Evolutionary conservation across 2,888 invertebrate species (phyloP).

Genomic region (Anoplius nigerrimus): DNA sequence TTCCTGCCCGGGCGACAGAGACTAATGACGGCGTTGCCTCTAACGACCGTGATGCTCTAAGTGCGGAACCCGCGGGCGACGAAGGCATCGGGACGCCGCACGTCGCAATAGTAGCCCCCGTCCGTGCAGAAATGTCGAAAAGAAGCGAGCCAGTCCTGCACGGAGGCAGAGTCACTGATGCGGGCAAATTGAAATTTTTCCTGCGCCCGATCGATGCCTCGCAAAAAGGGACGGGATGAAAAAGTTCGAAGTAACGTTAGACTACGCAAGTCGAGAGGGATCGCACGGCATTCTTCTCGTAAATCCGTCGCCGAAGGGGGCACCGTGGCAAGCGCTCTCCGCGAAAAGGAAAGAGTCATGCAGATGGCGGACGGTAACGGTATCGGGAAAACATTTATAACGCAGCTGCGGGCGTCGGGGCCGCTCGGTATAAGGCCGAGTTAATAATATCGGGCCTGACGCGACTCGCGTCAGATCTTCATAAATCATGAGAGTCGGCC

Average conservation of each 20-base stretch:
- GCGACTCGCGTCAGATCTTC: slow-evolving; percentile 4
- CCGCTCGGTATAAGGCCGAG: neutral
- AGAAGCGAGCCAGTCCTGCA: no score
- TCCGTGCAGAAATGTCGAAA: no score
- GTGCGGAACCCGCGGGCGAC: slow-evolving; percentile 6
- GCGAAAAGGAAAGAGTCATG: slow-evolving; percentile 2
- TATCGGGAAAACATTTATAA: slow-evolving; percentile 6
- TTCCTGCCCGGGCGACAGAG: slow-evolving; percentile 34
- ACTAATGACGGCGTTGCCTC: slow-evolving; percentile 32
- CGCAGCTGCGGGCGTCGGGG: slow-evolving; percentile 4
- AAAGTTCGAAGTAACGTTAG: no score
- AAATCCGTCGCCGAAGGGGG: no score
- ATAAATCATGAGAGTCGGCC: slow-evolving; percentile 2
- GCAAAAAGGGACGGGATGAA: no score
- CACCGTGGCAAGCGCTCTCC: neutral
- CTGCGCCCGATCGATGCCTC: no score
- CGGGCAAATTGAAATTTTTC: no score
- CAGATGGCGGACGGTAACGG: neutral
- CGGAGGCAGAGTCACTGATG: no score
- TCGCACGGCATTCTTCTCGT: no score
- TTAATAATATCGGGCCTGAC: neutral
- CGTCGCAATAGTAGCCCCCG: no score
- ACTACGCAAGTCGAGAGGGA: no score
- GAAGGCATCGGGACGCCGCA: neutral
- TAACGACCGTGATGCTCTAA: slow-evolving; percentile 17